phyloP scores from a whole-genome alignment of 2,888 invertebrate species.

The Latrodectus elegans region DNA sequence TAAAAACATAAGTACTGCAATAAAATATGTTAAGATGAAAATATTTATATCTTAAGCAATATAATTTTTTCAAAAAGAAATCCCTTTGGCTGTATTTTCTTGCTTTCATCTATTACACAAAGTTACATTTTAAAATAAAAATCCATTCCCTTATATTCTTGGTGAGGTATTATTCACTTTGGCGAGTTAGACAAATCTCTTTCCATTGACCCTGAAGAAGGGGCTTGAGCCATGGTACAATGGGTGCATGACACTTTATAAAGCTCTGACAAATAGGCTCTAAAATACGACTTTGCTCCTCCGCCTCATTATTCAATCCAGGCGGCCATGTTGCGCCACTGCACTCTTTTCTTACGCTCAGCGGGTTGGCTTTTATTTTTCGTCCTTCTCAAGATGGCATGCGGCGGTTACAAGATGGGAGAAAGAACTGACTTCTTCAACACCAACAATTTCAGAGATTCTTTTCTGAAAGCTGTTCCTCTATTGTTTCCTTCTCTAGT shows the following conservation, averaged over 20 bases:
- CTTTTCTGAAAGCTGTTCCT: neutral
- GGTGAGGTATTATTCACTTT: slow-evolving; percentile 64
- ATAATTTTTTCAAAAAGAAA: too few species aligned
- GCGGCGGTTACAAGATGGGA: slow-evolving; percentile 27
- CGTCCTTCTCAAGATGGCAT: slow-evolving; percentile 8
- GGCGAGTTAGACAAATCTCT: slow-evolving; percentile 69
- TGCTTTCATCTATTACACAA: too few species aligned
- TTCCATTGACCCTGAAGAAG: slow-evolving; percentile 65
- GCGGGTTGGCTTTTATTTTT: slow-evolving; percentile 31
- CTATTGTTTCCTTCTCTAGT: neutral
- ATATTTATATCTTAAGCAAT: too few species aligned
- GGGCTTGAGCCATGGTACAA: slow-evolving; percentile 55
- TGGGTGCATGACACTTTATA: slow-evolving; percentile 68
- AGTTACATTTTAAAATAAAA: slow-evolving; percentile 14
- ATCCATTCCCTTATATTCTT: slow-evolving; percentile 34
- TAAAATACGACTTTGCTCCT: slow-evolving; percentile 69
- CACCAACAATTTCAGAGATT: neutral
- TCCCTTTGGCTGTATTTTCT: too few species aligned
- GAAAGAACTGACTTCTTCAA: neutral
- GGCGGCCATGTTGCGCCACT: slow-evolving; percentile 48
- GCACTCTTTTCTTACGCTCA: slow-evolving; percentile 44
- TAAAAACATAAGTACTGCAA: too few species aligned
- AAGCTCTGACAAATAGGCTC: slow-evolving; percentile 67
- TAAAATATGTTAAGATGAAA: too few species aligned
- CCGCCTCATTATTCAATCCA: slow-evolving; percentile 59